Evolutionary conservation across 2,888 invertebrate species (phyloP).

Genomic region (Clanis bilineata): DNA sequence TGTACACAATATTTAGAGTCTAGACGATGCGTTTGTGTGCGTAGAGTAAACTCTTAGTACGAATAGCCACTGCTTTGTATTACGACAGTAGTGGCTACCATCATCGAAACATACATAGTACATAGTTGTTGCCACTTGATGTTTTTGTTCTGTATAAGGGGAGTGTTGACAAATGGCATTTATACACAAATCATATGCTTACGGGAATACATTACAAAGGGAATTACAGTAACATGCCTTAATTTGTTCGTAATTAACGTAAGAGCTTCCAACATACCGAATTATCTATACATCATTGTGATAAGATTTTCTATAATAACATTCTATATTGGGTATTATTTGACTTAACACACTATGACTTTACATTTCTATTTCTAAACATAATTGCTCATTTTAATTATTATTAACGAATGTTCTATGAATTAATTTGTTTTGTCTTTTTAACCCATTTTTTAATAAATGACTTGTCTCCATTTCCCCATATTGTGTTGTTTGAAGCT

Average conservation of each 20-base stretch:
- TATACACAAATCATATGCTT: constrained; percentile 43
- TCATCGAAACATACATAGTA: not conserved
- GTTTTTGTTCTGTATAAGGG: not conserved
- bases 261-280: constrained; percentile 44
- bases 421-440: not conserved
- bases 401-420: not conserved
- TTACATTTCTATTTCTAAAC: not conserved
- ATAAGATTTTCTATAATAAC: not conserved
- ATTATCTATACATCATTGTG: not conserved
- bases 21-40: constrained; percentile 4
- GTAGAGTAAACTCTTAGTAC: constrained; percentile 7
- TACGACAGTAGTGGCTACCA: constrained; percentile 15
- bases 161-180: constrained; percentile 30
- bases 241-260: constrained; percentile 39
- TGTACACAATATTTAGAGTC: not conserved
- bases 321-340: not conserved
- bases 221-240: constrained; percentile 33
- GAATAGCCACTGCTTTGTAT: constrained; percentile 11
- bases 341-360: not conserved
- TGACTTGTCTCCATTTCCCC: not conserved
- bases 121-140: constrained; percentile 4
- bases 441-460: constrained; percentile 1
- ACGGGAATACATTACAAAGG: constrained; percentile 38
- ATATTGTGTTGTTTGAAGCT: constrained; percentile 50
- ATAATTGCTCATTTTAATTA: not conserved